Evolutionary conservation across 1,140 invertebrate genomes (phyloP), one percentile per base, ranked within the genome.

Genomic region (Danaus plexippus): DNA sequence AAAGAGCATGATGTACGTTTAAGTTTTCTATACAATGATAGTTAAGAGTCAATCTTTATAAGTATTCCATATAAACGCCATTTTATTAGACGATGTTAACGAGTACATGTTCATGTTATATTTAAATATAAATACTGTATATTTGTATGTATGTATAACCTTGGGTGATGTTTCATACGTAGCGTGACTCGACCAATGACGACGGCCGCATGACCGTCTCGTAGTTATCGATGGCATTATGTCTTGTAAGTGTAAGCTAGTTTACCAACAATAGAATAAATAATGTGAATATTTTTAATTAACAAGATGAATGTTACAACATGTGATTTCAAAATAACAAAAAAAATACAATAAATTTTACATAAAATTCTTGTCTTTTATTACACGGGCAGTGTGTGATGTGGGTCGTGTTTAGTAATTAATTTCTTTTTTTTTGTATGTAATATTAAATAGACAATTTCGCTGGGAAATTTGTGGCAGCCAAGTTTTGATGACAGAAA

Each of bases 221-320:
- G 73, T 83, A 87, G 77, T 79, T 77, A 72, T 80, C 82, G 77
- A 82, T 85, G 83, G 83, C 80, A 87, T 87, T 86, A 84, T 83
- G 83, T 87, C 80, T 87, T 80, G 66, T 85, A 80, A 78, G 62
- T 77, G 52, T 85, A 85, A 81, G 79, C 75, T 82, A 85, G 80
- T 77, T 77, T 84, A 87, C 77, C 69, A 62, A 72, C 75, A 76
- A 82, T 87, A 85, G 80, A 81, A 77, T 87, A 85, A 82, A 86
- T 79, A 87, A 84, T 88, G 85, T 88, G 85, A 88, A 87, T 88
- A 88, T 88, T 88, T 88, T 87, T 88, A 87, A 88, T 85, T 87
- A 88, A 80, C 71, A 77, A 87, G 72, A 87, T 88, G 77, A 87
- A 88, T 87, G 87, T 87, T 88, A 86, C 76, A 82, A 87, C 83